Evolutionary conservation across 2,113 vertebrate genomes (phyloP).

Genomic region (Oreochromis aureus): DNA sequence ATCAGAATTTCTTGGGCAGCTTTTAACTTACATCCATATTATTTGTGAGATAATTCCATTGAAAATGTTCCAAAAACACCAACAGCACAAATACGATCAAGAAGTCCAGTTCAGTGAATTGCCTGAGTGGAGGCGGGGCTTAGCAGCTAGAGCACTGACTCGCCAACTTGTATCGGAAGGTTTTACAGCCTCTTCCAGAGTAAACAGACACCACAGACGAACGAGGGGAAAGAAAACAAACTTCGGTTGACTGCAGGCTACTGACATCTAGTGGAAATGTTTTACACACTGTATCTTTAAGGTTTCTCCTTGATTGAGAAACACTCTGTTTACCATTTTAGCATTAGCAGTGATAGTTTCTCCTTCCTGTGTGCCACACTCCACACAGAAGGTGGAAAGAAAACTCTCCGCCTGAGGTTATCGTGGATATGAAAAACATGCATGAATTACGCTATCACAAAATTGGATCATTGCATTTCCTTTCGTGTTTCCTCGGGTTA

Average conservation of each 20-base stretch:
- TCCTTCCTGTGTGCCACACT: not conserved
- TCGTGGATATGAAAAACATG: not conserved
- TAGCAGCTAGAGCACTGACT: not conserved
- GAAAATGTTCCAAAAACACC: not conserved
- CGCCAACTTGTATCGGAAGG: rapidly evolving
- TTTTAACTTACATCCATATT: not conserved
- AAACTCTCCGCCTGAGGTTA: not conserved
- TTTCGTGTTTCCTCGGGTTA: not conserved
- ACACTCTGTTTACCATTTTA: not conserved
- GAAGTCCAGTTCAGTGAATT: not conserved
- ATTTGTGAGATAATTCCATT: not conserved
- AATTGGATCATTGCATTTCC: not conserved
- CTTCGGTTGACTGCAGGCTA: not conserved
- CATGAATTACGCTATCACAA: not conserved
- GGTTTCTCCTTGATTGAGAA: not conserved
- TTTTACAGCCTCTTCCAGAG: not conserved
- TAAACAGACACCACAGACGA: not conserved
- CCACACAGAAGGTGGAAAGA: not conserved
- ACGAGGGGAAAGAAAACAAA: not conserved
- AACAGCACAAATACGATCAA: not conserved
- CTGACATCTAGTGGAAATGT: not conserved
- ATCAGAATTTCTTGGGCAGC: not conserved
- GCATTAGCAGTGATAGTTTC: not conserved
- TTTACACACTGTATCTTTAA: not conserved
- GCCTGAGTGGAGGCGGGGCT: not conserved